Percentiles rank a stretch among this genome's conserved stretches.
Evolutionary conservation across 2,888 invertebrate genomes (phyloP).

Genomic region (Scaptomyza reducta): DNA sequence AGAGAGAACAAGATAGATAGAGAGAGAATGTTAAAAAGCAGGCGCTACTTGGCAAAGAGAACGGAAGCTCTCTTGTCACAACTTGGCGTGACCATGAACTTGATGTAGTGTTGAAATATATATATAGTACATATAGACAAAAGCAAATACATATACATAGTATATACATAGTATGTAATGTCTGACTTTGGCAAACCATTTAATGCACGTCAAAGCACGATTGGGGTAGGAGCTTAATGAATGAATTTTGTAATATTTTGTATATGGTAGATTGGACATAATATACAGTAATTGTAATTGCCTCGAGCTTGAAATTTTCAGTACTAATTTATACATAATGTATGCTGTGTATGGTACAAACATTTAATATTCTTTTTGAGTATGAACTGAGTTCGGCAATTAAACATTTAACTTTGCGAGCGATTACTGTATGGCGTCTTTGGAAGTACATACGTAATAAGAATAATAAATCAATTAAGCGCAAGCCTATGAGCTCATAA

Average conservation of each 20-base stretch:
- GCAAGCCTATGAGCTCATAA: slow-evolving; percentile 43
- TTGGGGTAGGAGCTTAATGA: slow-evolving; percentile 49
- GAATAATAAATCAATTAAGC: slow-evolving; percentile 54
- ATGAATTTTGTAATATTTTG: slow-evolving; percentile 39
- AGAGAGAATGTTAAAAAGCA: slow-evolving; percentile 1
- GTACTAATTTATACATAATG: background rate
- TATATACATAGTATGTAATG: slow-evolving; percentile 23
- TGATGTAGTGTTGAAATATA: slow-evolving; percentile 51
- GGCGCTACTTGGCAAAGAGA: slow-evolving; percentile 46
- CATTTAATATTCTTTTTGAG: too few species aligned
- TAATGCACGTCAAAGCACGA: slow-evolving; percentile 11
- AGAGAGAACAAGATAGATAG: background rate
- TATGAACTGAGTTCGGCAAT: too few species aligned
- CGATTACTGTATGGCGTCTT: background rate
- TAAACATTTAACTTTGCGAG: background rate
- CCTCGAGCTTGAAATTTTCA: background rate
- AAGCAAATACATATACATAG: background rate
- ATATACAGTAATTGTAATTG: background rate
- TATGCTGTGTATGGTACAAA: too few species aligned
- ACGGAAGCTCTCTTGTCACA: slow-evolving; percentile 55
- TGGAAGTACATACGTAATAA: background rate
- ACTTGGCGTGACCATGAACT: slow-evolving; percentile 76
- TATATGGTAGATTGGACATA: slow-evolving; percentile 5
- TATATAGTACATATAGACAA: too few species aligned
- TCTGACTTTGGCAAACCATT: slow-evolving; percentile 35